Evolutionary conservation across 2,888 invertebrate species (phyloP), one percentile per base, ranked within the genome.

Genomic region (Furcula furcula): DNA sequence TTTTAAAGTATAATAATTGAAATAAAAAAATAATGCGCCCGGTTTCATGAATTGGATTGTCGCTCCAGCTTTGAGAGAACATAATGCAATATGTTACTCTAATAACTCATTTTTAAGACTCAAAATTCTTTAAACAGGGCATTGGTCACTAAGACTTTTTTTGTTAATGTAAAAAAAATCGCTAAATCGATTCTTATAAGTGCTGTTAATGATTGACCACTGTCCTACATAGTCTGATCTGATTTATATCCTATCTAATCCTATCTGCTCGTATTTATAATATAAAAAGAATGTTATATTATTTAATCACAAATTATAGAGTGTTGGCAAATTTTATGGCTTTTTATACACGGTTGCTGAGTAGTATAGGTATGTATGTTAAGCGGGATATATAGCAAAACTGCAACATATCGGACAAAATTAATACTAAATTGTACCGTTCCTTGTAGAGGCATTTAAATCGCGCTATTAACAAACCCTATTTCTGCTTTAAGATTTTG

Each of bases 271-370:
- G 61, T 55, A 46, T 57, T 55, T 53, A 54, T 53, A 33, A 45
- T 46, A 39, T 37, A 19, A 29, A 30, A 31, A 53, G 52, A 57
- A 56, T 52, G 53, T 61, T 74, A 56, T 53, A 27, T 66, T 53
- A 57, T 70, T 64, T 65, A 59, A 56, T 72, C 66, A 76, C 75
- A 62, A 63, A 60, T 62, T 61, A 65, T 70, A 72, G 70, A 77
- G 67, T 69, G 76, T 79, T 78, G 76, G 71, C 68, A 75, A 45
- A 71, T 63, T 60, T 46, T 65, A 65, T 65, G 78, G 83, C 79
- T 78, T 82, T 72, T 75, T 79, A 75, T 76, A 82, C 78, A 80
- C 76, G 65, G 72, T 76, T 71, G 82, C 82, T 78, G 73, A 72
- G 75, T 83, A 84, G 83, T 82, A 78, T 73, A 18, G n/a, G n/a